These are phyloP conservation scores for Tychaedon coryphoeus DNA, from an alignment of 2,113 vertebrate genomes.

Conservation along the genomic window DNA sequence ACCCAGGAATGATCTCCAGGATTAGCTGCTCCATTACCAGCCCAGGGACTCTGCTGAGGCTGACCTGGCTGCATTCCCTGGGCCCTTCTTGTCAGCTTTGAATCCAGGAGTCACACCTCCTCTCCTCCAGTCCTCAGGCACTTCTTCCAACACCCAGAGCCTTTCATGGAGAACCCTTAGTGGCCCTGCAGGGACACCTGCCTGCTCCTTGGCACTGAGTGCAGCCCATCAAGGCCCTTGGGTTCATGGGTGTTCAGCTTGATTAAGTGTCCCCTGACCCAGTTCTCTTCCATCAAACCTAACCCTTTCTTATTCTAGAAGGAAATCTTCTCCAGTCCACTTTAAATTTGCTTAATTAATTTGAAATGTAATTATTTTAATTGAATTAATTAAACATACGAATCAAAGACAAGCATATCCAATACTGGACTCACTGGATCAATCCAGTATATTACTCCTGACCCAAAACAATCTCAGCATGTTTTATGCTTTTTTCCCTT, in stretches of 20 bases:
- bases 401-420: not conserved
- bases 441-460: not conserved
- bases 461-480: not conserved
- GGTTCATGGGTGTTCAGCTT: not conserved
- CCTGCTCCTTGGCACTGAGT: not conserved
- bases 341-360: not conserved
- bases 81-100: not conserved
- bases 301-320: not conserved
- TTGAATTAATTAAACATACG: not conserved
- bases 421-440: not conserved
- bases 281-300: not conserved
- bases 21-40: not conserved
- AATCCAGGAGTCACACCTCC: not conserved
- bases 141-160: not conserved
- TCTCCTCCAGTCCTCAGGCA: not conserved
- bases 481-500: not conserved
- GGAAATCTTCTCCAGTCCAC: not conserved
- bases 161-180: not conserved
- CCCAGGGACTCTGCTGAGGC: not conserved
- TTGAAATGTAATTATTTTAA: not conserved
- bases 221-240: not conserved
- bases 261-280: not conserved
- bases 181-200: not conserved
- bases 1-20: not conserved
- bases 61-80: not conserved